Percentiles rank a stretch among this genome's conserved stretches.
Conservation (phyloP, 2,113 vertebrate genomes). For the Sinocyclocheilus anophthalmus region DNA sequence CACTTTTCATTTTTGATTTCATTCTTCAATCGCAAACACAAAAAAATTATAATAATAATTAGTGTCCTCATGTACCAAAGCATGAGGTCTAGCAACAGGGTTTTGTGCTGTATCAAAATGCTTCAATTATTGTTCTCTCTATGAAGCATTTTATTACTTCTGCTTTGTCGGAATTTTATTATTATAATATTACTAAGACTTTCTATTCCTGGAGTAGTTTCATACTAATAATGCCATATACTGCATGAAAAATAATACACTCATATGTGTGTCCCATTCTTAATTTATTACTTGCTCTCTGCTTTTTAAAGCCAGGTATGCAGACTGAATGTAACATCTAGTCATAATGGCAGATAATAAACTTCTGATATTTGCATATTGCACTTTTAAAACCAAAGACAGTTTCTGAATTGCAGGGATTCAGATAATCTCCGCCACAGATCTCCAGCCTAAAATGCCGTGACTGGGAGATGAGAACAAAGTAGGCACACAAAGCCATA, state of each 20-base stretch:
- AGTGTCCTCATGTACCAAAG: background rate
- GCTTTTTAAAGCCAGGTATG: background rate
- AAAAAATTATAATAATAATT: no score
- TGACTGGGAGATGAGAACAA: background rate
- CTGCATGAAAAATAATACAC: background rate
- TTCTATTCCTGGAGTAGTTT: background rate
- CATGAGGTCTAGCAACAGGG: background rate
- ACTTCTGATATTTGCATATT: background rate
- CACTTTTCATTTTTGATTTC: constrained; percentile 13
- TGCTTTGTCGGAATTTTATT: background rate
- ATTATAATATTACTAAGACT: background rate
- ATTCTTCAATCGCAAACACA: background rate
- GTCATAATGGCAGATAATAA: background rate
- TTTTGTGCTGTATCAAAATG: background rate
- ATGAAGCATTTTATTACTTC: background rate
- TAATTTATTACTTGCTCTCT: background rate
- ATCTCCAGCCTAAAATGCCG: background rate
- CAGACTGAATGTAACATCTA: background rate
- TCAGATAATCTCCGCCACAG: background rate
- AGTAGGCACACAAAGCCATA: background rate
- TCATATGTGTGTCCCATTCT: background rate
- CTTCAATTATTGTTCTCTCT: background rate
- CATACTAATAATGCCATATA: background rate
- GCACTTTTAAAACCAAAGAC: background rate
- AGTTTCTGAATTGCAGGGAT: background rate